These are phyloP conservation scores for Octopus sinensis DNA, from an alignment of 1,140 invertebrate genomes.

Conservation along the genomic window DNA sequence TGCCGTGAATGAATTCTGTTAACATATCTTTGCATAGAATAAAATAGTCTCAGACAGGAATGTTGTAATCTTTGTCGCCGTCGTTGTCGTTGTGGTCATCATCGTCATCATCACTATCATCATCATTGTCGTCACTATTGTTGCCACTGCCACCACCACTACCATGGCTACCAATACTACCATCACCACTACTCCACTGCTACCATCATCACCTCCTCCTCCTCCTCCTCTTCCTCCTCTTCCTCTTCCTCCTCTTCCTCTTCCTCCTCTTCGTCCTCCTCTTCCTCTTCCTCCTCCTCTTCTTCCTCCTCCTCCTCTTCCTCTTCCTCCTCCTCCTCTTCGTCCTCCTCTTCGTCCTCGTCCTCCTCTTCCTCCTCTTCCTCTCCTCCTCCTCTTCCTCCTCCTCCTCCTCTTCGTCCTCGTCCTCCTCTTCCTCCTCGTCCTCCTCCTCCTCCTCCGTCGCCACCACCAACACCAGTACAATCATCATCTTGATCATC, in stretches of 20 bases:
- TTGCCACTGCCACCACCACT: neutral
- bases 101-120: constrained; percentile 2
- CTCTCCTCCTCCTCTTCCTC: neutral
- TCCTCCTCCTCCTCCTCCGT: neutral
- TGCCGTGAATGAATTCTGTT: neutral
- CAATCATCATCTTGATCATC: neutral
- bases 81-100: neutral
- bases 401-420: neutral
- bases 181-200: no score
- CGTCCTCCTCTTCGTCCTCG: neutral
- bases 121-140: neutral
- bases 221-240: neutral
- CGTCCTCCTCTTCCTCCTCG: no score
- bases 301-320: no score
- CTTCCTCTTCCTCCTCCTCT: neutral
- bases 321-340: neutral
- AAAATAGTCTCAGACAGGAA: neutral
- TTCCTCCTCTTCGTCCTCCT: constrained; percentile 11
- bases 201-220: no score
- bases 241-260: neutral
- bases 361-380: neutral
- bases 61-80: neutral
- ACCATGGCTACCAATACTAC: neutral
- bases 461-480: neutral
- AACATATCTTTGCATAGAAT: neutral